A percentile compares a stretch with the other conserved stretches of the same genome.
Evolutionary conservation across 2,113 vertebrate species (phyloP).

Genomic region (Mus spicilegus): DNA sequence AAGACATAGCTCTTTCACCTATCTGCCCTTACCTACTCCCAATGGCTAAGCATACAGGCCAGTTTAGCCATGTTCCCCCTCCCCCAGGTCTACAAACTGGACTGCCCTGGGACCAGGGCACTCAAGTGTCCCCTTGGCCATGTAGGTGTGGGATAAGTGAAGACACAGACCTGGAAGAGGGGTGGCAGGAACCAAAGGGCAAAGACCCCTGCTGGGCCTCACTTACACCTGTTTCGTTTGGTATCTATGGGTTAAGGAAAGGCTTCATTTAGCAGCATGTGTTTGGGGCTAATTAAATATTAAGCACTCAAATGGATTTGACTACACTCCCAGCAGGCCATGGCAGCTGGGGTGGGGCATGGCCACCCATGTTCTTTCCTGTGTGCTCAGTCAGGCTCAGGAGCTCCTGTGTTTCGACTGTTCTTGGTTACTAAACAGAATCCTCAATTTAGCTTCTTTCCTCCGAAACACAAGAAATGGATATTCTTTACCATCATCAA

Average conservation of each 20-base stretch:
- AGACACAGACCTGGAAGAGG: neutral
- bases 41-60: neutral
- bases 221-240: accelerated
- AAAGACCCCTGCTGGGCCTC: accelerated
- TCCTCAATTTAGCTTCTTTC: neutral
- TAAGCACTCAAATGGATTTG: constrained; percentile 32
- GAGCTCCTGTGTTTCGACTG: neutral
- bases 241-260: neutral
- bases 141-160: neutral
- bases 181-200: neutral
- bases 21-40: neutral
- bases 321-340: too few species aligned
- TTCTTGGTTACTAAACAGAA: constrained; percentile 29
- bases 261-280: neutral
- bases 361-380: neutral
- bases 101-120: neutral
- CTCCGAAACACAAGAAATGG: neutral
- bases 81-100: neutral
- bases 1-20: neutral
- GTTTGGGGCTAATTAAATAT: constrained; percentile 51
- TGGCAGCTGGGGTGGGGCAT: neutral
- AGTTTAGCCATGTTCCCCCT: neutral
- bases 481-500: neutral
- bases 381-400: accelerated
- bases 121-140: neutral